Conservation (phyloP, 2,113 vertebrate genomes). For the Rissa tridactyla region DNA sequence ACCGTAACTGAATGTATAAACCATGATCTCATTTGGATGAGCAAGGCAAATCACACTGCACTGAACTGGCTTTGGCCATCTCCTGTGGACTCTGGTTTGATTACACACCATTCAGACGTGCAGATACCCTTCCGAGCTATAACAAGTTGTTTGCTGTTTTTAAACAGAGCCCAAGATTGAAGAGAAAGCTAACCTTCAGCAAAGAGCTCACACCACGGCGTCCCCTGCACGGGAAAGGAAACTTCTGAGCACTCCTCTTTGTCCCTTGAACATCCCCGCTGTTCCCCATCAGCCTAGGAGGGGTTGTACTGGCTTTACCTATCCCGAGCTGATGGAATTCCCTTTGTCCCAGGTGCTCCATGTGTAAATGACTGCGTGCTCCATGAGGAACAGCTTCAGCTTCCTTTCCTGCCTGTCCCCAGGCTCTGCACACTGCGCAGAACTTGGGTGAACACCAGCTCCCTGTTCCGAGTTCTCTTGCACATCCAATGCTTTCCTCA, state of each 20-base stretch:
- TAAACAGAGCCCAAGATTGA: neutral
- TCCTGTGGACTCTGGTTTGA: neutral
- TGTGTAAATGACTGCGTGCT: neutral
- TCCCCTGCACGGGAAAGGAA: neutral
- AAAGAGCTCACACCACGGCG: neutral
- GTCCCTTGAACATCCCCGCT: neutral
- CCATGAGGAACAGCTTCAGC: neutral
- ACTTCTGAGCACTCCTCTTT: neutral
- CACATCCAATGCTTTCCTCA: neutral
- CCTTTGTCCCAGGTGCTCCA: neutral
- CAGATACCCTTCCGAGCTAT: neutral
- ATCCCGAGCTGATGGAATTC: neutral
- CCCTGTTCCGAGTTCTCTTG: neutral
- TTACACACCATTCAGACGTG: neutral
- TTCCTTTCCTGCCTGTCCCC: neutral
- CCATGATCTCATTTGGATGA: neutral
- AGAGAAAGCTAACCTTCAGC: neutral
- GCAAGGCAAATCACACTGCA: fast-evolving
- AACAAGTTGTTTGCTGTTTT: neutral
- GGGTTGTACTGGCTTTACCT: neutral
- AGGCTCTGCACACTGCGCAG: neutral
- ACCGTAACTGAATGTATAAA: fast-evolving
- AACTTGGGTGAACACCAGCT: neutral
- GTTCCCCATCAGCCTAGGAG: neutral
- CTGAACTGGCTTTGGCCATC: neutral